Conservation (phyloP, 2,888 invertebrate species). For the Laspeyria flexula region DNA sequence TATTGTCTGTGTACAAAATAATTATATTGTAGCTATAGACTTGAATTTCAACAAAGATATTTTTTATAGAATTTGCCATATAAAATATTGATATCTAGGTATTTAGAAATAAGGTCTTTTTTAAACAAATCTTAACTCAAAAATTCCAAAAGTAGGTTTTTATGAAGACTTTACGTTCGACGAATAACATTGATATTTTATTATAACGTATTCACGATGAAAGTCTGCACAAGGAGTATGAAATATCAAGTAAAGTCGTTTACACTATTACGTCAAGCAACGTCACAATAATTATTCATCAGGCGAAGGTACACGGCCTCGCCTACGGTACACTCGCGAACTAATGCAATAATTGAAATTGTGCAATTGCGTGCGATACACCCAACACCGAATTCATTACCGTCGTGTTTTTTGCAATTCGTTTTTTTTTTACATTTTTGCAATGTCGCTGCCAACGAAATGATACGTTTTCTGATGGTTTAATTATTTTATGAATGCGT, state of each 20-base stretch:
- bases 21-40: too few species aligned
- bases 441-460: slow-evolving; percentile 60
- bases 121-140: too few species aligned
- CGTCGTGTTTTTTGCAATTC: slow-evolving; percentile 73
- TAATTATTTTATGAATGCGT: slow-evolving; percentile 70
- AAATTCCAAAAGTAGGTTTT: too few species aligned
- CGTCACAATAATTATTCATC: slow-evolving; percentile 62
- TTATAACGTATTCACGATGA: too few species aligned
- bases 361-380: slow-evolving; percentile 86
- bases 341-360: slow-evolving; percentile 87
- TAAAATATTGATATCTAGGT: too few species aligned
- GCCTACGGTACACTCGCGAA: slow-evolving; percentile 65
- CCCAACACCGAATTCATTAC: slow-evolving; percentile 81
- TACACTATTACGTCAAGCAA: slow-evolving; percentile 46
- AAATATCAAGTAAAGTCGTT: slow-evolving; percentile 50
- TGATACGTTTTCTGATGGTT: slow-evolving; percentile 72
- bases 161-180: too few species aligned
- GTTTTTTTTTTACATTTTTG: slow-evolving; percentile 56
- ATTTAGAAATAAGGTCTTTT: too few species aligned
- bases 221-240: too few species aligned
- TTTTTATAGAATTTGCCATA: too few species aligned
- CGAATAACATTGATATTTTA: too few species aligned
- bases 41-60: too few species aligned
- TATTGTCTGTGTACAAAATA: slow-evolving; percentile 3
- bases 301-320: slow-evolving; percentile 47